Percentiles rank a stretch among this genome's conserved stretches.
These are phyloP conservation scores for Calosoma granatense DNA, from an alignment of 1,140 invertebrate genomes.

Conservation along the genomic window DNA sequence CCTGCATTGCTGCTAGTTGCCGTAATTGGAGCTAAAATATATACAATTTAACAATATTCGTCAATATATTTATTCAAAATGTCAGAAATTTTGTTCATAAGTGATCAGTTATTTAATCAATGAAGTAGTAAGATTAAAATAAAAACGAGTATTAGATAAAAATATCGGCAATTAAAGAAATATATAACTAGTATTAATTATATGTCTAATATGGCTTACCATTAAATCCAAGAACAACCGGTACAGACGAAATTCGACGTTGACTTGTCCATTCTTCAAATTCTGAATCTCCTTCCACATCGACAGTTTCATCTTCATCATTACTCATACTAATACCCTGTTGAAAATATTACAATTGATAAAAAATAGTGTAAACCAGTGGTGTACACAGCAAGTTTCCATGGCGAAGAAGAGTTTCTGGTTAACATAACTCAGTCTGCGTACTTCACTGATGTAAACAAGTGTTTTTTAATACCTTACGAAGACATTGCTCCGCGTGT, in stretches of 20 bases:
- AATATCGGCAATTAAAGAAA: background rate
- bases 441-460: no score
- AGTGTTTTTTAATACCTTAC: conserved; percentile 36
- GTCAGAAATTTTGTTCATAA: background rate
- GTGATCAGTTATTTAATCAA: no score
- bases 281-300: conserved; percentile 40
- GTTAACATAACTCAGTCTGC: no score
- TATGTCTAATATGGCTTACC: background rate
- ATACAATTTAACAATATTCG: background rate
- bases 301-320: conserved; percentile 43
- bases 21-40: background rate
- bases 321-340: conserved; percentile 23
- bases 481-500: conserved; percentile 61
- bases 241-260: conserved; percentile 20
- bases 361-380: conserved; percentile 7
- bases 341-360: conserved; percentile 12
- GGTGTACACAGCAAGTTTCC: background rate
- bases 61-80: background rate
- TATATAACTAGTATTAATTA: background rate
- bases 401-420: background rate
- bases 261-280: conserved; percentile 32
- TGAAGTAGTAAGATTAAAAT: no score
- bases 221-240: conserved; percentile 3
- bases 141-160: no score
- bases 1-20: conserved; percentile 22